These are phyloP conservation scores for Taxidea taxus DNA, from an alignment of 2,113 vertebrate species.

Conservation along the genomic window DNA sequence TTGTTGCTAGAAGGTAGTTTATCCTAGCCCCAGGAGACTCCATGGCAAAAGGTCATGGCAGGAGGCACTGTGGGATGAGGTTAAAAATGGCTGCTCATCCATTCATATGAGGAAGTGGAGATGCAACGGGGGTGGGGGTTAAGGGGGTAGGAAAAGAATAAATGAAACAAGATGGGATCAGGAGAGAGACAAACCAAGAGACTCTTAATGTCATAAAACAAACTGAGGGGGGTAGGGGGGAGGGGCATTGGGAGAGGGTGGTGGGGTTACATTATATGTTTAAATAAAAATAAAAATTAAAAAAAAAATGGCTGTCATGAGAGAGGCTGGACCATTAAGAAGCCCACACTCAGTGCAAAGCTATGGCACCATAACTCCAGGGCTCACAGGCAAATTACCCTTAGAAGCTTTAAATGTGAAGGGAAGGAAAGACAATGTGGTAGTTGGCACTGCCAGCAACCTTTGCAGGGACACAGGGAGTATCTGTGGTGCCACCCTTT, in stretches of 20 bases:
- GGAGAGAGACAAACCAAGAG: too few relatives aligned
- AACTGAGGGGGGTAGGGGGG: too few relatives aligned
- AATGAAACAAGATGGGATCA: too few relatives aligned
- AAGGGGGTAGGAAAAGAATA: too few relatives aligned
- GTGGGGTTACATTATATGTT: too few relatives aligned
- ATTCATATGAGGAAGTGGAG: too few relatives aligned
- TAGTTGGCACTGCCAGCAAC: neutral
- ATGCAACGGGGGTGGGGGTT: too few relatives aligned
- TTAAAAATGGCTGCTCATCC: neutral
- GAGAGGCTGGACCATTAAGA: too few relatives aligned
- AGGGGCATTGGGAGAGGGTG: too few relatives aligned
- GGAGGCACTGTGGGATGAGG: neutral
- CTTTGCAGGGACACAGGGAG: fast-evolving
- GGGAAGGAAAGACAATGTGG: neutral
- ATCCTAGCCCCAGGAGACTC: neutral
- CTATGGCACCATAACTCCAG: neutral
- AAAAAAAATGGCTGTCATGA: too few relatives aligned
- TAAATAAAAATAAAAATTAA: too few relatives aligned
- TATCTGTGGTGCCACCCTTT: fast-evolving
- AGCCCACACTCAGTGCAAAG: neutral
- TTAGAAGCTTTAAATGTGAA: neutral
- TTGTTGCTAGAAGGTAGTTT: neutral
- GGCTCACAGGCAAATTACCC: neutral
- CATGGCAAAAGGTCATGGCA: neutral
- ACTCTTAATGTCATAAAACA: too few relatives aligned